Base-by-base conservation (phyloP, 2,113 vertebrate genomes). In the Myiozetetes cayanensis region DNA sequence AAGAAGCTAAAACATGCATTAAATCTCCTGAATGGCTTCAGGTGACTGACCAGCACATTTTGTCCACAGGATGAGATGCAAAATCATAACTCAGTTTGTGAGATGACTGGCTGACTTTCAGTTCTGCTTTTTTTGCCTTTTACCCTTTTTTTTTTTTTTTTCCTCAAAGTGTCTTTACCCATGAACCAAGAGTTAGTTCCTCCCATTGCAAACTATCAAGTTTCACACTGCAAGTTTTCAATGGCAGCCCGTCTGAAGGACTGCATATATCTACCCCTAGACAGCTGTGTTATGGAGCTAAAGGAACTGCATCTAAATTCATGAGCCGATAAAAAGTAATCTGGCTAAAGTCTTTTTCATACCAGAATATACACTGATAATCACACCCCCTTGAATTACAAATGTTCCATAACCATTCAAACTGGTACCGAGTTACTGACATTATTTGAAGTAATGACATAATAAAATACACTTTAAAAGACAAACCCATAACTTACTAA, bases 261-360 rank as follows among this genome's bases (percentile, higher is more conserved):
- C 83, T 96, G 93, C 92, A 97, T 98, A 97, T 97, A 98, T 97
- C 96, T 95, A 95, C 89, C 80, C 74, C 90, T 52, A 97, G 97
- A 98, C 95, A 98, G 97, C 95, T 96, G 96, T 96, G 91, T 97
- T 98, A 97, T 97, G 93, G 89, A 97, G 89, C 95, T 96, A 96
- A 97, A 97, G 94, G 93, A 98, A 97, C 94, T 97, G 95, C 94
- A 98, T 98, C 98, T 98, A 98, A 98, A 98, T 98, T 98, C 97
- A 98, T 97, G 97, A 98, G 96, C 97, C 87, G 80, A 98, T 98
- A 97, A 98, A 98, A 98, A 97, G 96, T 98, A 98, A 98, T 98
- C 97, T 98, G 96, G 96, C 94, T 97, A 96, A 98, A 97, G 96
- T 96, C 92, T 97, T 97, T 97, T 97, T 97, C 96, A 97, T 96